Evolutionary conservation across 2,113 vertebrate species (phyloP), one percentile per base, ranked within the genome.

Genomic region (Carassius auratus): DNA sequence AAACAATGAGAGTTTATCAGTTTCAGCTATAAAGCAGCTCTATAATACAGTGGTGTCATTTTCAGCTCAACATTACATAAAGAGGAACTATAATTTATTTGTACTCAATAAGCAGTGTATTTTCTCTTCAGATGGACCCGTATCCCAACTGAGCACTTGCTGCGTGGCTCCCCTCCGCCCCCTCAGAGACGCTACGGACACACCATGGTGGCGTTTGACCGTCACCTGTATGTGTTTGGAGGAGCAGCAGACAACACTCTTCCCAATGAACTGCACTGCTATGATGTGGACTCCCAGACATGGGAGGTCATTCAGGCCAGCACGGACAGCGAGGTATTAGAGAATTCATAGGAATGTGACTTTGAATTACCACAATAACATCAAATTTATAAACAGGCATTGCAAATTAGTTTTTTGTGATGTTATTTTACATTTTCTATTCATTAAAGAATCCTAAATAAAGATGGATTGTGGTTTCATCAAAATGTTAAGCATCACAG

Each of bases 261-360:
- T 86, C 98, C 98, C 87, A 99, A 99, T 0, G 98, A 99, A 90
- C 94, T 99, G 0, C 98, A 99, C 91, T 98, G 97, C 93, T 99
- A 99, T 0, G 98, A 99, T 0, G 97, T 99, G 84, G 98, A 99
- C 89, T 99, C 97, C 21, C 98, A 99, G 94, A 97, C 96, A 12
- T 99, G 98, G 98, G 98, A 99, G 88, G 98, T 99, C 14, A 97
- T 99, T 88, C 98, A 97, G 84, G 96, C 97, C 86, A 99, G 97
- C 87, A 93, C 95, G 0, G 98, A 99, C 92, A 98, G 98, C 1
- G 98, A 99, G 96, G 98, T 98, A 88, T 7, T 6, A 64, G 6
- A 68, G 15, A 19, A 13, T 1, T 5, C 61, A 36, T 1, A 21
- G 38, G 76, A 76, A 45, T 33, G 1, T 48, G 45, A 48, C 42